phyloP scores from a whole-genome alignment of 2,797 vertebrate species.

The Manis javanica region DNA sequence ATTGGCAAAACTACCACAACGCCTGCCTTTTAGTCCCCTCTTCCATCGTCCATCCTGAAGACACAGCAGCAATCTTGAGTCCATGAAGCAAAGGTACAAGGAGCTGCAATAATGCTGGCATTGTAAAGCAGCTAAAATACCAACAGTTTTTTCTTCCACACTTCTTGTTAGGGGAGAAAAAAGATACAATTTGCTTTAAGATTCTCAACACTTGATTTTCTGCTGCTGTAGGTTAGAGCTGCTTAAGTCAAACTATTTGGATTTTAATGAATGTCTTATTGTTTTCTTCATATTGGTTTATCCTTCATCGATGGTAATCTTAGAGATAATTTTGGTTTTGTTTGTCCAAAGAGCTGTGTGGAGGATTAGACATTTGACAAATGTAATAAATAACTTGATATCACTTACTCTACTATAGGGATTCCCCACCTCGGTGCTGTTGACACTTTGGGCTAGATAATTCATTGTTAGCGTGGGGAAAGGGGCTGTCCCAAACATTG shows the following conservation, averaged over 20 bases:
- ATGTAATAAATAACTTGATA: background rate
- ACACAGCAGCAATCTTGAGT: too few species aligned
- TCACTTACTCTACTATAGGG: background rate
- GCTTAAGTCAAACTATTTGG: background rate
- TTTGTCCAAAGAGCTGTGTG: background rate
- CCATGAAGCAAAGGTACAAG: background rate
- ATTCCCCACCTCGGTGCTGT: background rate
- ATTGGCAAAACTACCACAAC: background rate
- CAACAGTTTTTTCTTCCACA: background rate
- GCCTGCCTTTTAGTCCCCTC: accelerated
- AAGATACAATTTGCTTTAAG: background rate
- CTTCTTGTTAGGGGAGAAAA: background rate
- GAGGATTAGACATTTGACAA: background rate
- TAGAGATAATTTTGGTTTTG: background rate
- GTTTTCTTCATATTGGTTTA: background rate
- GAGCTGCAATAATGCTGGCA: background rate
- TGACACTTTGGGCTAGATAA: background rate
- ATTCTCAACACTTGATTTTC: background rate
- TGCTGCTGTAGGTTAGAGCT: background rate
- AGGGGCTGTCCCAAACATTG: accelerated
- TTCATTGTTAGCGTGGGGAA: background rate
- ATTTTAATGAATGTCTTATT: background rate
- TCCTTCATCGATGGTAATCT: background rate
- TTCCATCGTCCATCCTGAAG: background rate
- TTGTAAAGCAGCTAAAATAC: background rate